phyloP scores from a whole-genome alignment of 2,113 vertebrate genomes.

The Morphnarchus princeps region DNA sequence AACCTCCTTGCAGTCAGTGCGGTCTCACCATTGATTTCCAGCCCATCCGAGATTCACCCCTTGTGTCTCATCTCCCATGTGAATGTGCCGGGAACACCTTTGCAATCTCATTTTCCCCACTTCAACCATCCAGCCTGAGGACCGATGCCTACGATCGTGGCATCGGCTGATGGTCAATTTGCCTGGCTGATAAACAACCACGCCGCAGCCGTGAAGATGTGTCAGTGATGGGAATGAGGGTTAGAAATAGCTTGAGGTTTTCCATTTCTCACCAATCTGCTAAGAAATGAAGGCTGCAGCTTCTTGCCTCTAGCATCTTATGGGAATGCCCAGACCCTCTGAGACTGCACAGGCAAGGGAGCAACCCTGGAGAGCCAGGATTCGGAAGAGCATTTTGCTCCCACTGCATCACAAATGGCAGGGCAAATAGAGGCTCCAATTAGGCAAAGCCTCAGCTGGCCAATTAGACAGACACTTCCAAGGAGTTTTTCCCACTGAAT shows the following conservation, averaged over 20 bases:
- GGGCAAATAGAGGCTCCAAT: background rate
- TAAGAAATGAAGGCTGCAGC: background rate
- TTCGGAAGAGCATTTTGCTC: background rate
- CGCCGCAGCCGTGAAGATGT: background rate
- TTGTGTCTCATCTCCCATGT: background rate
- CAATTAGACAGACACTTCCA: background rate
- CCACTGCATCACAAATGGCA: background rate
- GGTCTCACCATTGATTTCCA: background rate
- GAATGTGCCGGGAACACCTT: background rate
- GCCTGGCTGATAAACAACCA: background rate
- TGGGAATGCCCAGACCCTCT: background rate
- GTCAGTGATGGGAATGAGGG: background rate
- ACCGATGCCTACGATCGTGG: rapidly evolving
- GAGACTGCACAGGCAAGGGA: background rate
- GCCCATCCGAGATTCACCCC: background rate
- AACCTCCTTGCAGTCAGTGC: background rate
- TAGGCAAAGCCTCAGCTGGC: background rate
- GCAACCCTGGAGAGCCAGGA: background rate
- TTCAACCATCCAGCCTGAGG: background rate
- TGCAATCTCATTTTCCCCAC: background rate
- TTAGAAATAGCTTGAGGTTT: background rate
- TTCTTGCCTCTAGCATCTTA: background rate
- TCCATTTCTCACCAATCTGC: background rate
- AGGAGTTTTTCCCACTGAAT: background rate
- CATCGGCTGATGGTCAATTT: background rate